Evolutionary conservation across 2,113 vertebrate genomes (phyloP).

Genomic region (Ceyx cyanopectus): DNA sequence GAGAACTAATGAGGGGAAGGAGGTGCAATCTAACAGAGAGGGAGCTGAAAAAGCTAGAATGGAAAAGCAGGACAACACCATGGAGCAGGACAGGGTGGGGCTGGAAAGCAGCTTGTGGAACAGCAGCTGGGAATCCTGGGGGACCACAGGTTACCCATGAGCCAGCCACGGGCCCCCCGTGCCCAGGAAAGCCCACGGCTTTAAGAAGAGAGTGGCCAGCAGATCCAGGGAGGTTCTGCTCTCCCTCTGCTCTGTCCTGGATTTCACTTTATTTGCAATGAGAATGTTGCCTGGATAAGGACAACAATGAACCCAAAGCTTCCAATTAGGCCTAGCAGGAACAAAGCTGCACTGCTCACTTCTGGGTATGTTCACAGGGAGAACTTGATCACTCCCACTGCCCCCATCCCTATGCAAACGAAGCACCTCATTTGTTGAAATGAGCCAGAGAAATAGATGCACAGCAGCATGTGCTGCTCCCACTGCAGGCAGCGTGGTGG

Average conservation of each 20-base stretch:
- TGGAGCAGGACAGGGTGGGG: too few relatives aligned
- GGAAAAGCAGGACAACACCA: too few relatives aligned
- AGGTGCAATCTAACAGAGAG: not conserved
- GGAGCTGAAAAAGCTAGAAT: not conserved
- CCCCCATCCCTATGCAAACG: slow-evolving; percentile 28
- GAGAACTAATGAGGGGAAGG: not conserved
- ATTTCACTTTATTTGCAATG: not conserved
- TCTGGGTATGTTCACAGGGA: not conserved
- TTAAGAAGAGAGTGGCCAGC: too few relatives aligned
- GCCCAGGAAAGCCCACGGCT: too few relatives aligned
- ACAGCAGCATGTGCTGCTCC: not conserved
- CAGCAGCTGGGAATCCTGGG: too few relatives aligned
- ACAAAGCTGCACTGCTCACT: not conserved
- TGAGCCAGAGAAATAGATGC: slow-evolving; percentile 22
- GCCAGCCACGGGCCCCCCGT: too few relatives aligned
- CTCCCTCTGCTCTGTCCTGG: too few relatives aligned
- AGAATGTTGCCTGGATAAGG: not conserved
- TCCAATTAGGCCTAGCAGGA: not conserved
- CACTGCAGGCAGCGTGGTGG: not conserved
- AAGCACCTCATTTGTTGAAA: slow-evolving; percentile 32
- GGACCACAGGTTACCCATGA: too few relatives aligned
- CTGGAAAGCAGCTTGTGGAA: too few relatives aligned
- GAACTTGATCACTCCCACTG: slow-evolving; percentile 4
- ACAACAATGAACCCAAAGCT: not conserved
- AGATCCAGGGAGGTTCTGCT: too few relatives aligned